Evolutionary conservation across 1,140 invertebrate species (phyloP).

Genomic region (Caenorhabditis tropicalis): DNA sequence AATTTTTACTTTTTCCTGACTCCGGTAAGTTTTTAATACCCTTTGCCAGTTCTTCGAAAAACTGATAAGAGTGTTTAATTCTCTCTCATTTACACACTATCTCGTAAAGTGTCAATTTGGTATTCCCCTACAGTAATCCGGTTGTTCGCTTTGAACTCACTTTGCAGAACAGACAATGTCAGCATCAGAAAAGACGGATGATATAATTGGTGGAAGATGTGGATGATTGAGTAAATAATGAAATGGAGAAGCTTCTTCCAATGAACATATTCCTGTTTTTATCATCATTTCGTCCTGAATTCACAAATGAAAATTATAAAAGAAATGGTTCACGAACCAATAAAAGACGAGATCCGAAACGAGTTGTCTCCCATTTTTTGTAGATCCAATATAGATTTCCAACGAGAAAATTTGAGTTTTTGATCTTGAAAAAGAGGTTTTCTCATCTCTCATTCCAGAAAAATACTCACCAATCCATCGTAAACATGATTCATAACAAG

Average conservation of each 20-base stretch:
- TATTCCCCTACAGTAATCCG: no score
- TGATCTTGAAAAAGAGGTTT: not conserved
- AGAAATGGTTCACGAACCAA: not conserved
- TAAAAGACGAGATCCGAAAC: not conserved
- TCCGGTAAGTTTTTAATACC: no score
- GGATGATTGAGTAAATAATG: slow-evolving; percentile 15
- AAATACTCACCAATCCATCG: not conserved
- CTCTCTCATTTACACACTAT: no score
- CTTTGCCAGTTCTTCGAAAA: no score
- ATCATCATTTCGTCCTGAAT: not conserved
- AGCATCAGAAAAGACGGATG: not conserved
- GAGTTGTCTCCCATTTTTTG: slow-evolving; percentile 20
- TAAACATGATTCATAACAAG: slow-evolving; percentile 27
- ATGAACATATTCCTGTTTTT: not conserved
- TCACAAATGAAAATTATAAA: not conserved
- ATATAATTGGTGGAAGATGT: not conserved
- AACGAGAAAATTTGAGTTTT: not conserved
- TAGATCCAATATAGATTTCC: not conserved
- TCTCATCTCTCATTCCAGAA: not conserved
- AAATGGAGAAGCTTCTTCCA: not conserved
- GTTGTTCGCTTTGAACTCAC: not conserved
- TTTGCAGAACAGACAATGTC: slow-evolving; percentile 14
- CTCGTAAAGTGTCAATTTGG: no score
- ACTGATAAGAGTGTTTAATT: no score
- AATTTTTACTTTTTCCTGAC: no score